These are phyloP conservation scores for Phalacrocorax brasilianus DNA, from an alignment of 2,113 vertebrate species.

Conservation along the genomic window DNA sequence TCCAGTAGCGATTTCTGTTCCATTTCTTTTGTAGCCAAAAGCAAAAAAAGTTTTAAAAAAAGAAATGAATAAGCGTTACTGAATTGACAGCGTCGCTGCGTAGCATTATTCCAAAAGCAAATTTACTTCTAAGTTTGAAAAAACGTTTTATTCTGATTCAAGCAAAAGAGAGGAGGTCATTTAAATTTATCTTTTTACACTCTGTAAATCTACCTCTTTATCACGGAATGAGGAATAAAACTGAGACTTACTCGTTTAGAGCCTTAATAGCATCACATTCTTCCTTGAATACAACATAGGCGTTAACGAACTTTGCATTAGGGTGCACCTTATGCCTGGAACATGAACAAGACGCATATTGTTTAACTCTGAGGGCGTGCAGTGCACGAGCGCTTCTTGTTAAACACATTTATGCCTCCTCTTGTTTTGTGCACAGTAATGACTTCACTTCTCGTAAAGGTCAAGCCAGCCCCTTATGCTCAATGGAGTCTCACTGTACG, in stretches of 20 bases:
- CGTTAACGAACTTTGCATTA: conserved; percentile 85
- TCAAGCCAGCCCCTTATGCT: not conserved
- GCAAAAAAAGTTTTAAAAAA: not conserved
- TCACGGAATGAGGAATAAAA: not conserved
- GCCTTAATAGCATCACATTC: conserved; percentile 77
- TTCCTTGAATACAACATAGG: conserved; percentile 91
- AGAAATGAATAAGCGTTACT: not conserved
- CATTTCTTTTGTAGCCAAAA: conserved; percentile 80
- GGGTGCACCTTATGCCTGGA: conserved; percentile 86
- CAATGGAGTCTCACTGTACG: not conserved
- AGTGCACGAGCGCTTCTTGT: not conserved
- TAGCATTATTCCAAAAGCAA: not conserved
- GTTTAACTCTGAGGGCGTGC: not conserved
- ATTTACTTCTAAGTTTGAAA: not conserved
- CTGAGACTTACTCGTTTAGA: conserved; percentile 77
- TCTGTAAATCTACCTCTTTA: not conserved
- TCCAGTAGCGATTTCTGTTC: conserved; percentile 82
- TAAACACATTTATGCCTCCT: not conserved
- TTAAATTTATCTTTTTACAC: not conserved
- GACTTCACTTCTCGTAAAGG: not conserved
- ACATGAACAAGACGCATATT: not conserved
- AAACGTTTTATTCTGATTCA: not conserved
- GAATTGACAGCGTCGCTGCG: not conserved
- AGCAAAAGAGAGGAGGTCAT: not conserved
- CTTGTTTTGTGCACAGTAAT: not conserved